These are phyloP conservation scores for Hydraecia micacea DNA, from an alignment of 2,888 invertebrate genomes.

Conservation along the genomic window DNA sequence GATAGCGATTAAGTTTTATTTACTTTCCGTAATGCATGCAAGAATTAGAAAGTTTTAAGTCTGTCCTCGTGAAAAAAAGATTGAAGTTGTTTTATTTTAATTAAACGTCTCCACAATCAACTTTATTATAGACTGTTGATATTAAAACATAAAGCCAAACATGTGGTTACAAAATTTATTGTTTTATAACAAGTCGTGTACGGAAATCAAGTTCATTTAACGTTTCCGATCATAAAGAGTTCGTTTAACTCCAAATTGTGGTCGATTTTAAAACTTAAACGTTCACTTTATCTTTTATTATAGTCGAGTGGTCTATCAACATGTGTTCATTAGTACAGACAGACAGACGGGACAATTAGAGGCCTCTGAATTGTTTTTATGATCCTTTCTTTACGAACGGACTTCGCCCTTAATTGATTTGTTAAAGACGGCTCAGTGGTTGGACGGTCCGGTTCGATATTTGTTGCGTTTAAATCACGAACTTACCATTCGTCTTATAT, in stretches of 20 bases:
- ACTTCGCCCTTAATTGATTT: slow-evolving; percentile 72
- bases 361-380: slow-evolving; percentile 74
- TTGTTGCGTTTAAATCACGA: slow-evolving; percentile 1
- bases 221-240: slow-evolving; percentile 58
- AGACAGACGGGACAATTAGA: slow-evolving; percentile 73
- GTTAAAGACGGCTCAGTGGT: slow-evolving; percentile 41
- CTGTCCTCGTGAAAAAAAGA: background rate
- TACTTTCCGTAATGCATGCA: slow-evolving; percentile 29
- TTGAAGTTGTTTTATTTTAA: slow-evolving; percentile 27
- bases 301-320: slow-evolving; percentile 65
- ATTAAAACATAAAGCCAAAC: slow-evolving; percentile 41
- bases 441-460: slow-evolving; percentile 12
- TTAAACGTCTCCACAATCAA: slow-evolving; percentile 28
- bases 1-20: slow-evolving; percentile 18
- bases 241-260: slow-evolving; percentile 44
- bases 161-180: slow-evolving; percentile 49
- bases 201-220: slow-evolving; percentile 51
- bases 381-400: slow-evolving; percentile 69
- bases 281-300: slow-evolving; percentile 64
- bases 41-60: slow-evolving; percentile 45
- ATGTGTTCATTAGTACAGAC: slow-evolving; percentile 75
- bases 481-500: background rate
- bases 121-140: slow-evolving; percentile 11
- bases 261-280: slow-evolving; percentile 62
- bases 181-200: slow-evolving; percentile 50